Percentiles rank a stretch among this genome's conserved stretches.
These are phyloP conservation scores for Danio aesculapii DNA, from an alignment of 2,797 vertebrate species.

Conservation along the genomic window DNA sequence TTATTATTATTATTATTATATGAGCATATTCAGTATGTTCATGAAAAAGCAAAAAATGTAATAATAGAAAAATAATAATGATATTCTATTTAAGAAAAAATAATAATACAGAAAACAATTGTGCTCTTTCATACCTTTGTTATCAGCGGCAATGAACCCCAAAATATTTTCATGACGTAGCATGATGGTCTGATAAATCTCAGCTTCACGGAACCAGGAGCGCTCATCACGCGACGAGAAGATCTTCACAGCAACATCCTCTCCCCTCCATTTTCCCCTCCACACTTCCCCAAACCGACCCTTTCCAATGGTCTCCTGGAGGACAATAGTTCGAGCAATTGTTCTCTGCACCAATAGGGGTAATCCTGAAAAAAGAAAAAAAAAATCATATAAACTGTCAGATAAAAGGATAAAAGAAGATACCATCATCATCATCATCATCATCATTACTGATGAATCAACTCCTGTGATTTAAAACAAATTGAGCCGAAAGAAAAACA, in stretches of 20 bases:
- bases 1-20: not conserved
- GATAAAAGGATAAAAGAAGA: not conserved
- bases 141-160: slow-evolving; percentile 97
- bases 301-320: slow-evolving; percentile 95
- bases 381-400: slow-evolving; percentile 14
- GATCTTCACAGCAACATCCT: slow-evolving; percentile 98
- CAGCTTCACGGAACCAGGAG: slow-evolving; percentile 97
- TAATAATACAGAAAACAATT: no score
- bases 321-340: slow-evolving; percentile 94
- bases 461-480: no score
- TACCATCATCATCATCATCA: no score
- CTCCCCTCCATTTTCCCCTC: slow-evolving; percentile 94
- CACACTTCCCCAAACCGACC: slow-evolving; percentile 96
- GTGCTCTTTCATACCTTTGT: slow-evolving; percentile 82
- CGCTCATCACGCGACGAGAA: slow-evolving; percentile 95
- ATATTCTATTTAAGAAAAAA: no score
- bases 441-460: no score
- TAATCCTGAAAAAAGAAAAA: slow-evolving; percentile 78
- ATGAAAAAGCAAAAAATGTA: not conserved
- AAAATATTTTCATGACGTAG: slow-evolving; percentile 96
- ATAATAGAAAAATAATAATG: no score
- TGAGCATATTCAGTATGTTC: not conserved
- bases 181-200: slow-evolving; percentile 98
- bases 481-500: no score
- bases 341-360: slow-evolving; percentile 95